Conservation (phyloP, 2,797 vertebrate genomes). For the Pteronotus mesoamericanus region DNA sequence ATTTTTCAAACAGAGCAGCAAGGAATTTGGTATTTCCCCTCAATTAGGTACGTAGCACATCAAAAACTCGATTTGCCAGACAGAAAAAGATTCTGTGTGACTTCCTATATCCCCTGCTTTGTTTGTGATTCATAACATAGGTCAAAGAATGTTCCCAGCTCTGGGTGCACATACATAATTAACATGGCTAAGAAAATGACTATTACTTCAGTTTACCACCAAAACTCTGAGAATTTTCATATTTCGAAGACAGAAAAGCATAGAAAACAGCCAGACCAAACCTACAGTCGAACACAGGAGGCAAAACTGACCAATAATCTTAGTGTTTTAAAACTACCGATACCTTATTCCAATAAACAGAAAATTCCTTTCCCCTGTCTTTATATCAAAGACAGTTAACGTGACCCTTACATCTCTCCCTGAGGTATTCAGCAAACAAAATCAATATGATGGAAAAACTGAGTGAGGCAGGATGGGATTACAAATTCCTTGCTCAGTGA, state of each 20-base stretch:
- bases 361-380: slow-evolving; percentile 27
- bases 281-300: neutral
- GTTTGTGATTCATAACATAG: slow-evolving; percentile 11
- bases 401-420: slow-evolving; percentile 21
- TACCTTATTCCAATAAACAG: neutral
- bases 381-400: slow-evolving; percentile 40
- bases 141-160: neutral
- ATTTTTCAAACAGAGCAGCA: slow-evolving; percentile 58
- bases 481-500: slow-evolving; percentile 42
- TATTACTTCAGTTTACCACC: slow-evolving; percentile 23
- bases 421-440: slow-evolving; percentile 45
- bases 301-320: neutral
- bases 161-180: neutral
- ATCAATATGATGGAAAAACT: slow-evolving; percentile 37
- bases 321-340: slow-evolving; percentile 13
- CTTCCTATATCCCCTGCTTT: slow-evolving; percentile 3
- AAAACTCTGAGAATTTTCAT: slow-evolving; percentile 42
- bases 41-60: slow-evolving; percentile 37
- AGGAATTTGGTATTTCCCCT: slow-evolving; percentile 45
- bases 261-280: neutral
- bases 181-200: neutral
- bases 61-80: slow-evolving; percentile 40
- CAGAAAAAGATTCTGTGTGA: slow-evolving; percentile 7
- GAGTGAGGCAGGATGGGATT: slow-evolving; percentile 39
- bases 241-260: neutral